Conservation (phyloP, 2,888 invertebrate genomes). For the Drepanosiphum platanoidis region DNA sequence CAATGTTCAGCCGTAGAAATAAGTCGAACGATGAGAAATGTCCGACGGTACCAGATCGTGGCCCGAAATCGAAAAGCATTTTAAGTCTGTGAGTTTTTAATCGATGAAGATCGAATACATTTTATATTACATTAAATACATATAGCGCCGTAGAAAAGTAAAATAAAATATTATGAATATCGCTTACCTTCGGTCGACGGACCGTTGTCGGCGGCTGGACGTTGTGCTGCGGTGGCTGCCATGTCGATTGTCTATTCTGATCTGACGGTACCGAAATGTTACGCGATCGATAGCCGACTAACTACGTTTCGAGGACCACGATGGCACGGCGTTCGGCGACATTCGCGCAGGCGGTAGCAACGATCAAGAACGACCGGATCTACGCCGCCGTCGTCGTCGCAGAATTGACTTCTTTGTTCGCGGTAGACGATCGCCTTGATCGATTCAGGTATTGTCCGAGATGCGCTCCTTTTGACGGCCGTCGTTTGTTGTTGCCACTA, state of each 20-base stretch:
- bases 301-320: neutral
- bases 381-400: neutral
- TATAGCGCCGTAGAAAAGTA: too few species aligned
- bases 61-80: too few species aligned
- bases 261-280: neutral
- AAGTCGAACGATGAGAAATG: too few species aligned
- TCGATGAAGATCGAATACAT: too few species aligned
- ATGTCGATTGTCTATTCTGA: neutral
- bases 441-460: neutral
- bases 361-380: neutral
- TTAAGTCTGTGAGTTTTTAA: too few species aligned
- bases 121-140: too few species aligned
- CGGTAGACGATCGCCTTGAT: neutral
- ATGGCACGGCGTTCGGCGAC: neutral
- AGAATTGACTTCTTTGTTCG: neutral
- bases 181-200: neutral
- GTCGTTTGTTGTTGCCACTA: neutral
- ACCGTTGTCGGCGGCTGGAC: neutral
- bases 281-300: neutral
- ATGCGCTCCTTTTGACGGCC: too few species aligned
- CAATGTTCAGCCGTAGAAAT: too few species aligned
- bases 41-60: too few species aligned
- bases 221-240: neutral
- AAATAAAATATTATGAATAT: too few species aligned
- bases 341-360: neutral